Conservation (phyloP, 2,797 vertebrate genomes). For the Heteromormyrus szaboi region DNA sequence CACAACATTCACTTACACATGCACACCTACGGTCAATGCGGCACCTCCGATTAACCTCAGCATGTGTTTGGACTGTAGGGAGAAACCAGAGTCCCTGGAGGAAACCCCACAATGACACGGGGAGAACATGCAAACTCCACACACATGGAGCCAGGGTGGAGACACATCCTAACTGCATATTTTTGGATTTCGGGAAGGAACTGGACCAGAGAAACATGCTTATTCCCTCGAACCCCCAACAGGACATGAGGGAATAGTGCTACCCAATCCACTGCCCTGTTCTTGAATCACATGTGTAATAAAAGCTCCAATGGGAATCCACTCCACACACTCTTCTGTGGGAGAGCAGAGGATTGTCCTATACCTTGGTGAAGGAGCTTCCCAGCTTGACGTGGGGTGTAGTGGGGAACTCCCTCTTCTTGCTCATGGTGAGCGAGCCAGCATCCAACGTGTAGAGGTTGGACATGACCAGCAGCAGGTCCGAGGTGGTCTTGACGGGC, state of each 20-base stretch:
- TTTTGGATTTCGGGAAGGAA: background rate
- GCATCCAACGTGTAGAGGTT: constrained; percentile 95
- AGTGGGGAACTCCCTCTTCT: constrained; percentile 89
- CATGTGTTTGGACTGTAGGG: background rate
- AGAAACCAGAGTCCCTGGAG: background rate
- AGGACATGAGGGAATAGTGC: background rate
- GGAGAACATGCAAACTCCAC: background rate
- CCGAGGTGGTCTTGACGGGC: constrained; percentile 95
- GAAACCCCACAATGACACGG: background rate
- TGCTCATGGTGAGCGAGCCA: constrained; percentile 91
- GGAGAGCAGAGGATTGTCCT: background rate
- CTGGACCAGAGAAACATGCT: background rate
- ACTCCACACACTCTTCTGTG: background rate
- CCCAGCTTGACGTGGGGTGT: constrained; percentile 97
- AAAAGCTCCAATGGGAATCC: background rate
- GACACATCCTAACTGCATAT: background rate
- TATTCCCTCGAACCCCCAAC: background rate
- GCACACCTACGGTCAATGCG: background rate
- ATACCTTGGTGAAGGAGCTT: constrained; percentile 64
- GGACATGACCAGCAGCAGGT: constrained; percentile 96
- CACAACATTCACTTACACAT: background rate
- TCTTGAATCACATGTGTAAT: background rate
- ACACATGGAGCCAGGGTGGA: background rate
- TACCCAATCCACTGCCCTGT: background rate
- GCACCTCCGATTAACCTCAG: background rate